Conservation (phyloP, 2,797 vertebrate species). For the Gila robusta region DNA sequence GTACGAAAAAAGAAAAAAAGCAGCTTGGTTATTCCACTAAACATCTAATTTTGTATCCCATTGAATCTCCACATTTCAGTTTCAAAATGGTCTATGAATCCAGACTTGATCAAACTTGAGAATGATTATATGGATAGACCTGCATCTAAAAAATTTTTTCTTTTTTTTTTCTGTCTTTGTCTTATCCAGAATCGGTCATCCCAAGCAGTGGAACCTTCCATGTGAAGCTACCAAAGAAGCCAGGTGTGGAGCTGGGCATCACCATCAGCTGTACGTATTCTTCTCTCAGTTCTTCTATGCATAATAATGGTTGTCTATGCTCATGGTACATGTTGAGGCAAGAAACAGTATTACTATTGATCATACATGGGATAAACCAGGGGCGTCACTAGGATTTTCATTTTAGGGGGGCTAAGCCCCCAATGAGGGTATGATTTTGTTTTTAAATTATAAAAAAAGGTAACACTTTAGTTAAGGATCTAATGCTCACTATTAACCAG, state of each 20-base stretch:
- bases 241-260: slow-evolving; percentile 96
- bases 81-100: neutral
- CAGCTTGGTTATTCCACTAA: neutral
- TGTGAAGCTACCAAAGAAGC: slow-evolving; percentile 98
- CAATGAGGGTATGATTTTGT: no score
- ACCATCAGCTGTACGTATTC: slow-evolving; percentile 95
- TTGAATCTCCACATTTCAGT: neutral
- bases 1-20: neutral
- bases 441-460: no score
- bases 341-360: neutral
- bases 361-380: neutral
- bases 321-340: neutral
- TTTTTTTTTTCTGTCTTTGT: neutral
- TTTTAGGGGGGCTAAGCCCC: no score
- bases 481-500: no score
- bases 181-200: slow-evolving; percentile 91
- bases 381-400: no score
- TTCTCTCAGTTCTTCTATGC: neutral
- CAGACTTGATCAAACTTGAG: neutral
- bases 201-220: slow-evolving; percentile 98
- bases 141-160: neutral
- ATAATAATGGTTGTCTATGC: neutral
- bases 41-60: neutral
- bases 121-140: neutral
- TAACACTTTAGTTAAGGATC: no score